phyloP scores from a whole-genome alignment of 2,113 vertebrate species.

The Climacteris rufus region DNA sequence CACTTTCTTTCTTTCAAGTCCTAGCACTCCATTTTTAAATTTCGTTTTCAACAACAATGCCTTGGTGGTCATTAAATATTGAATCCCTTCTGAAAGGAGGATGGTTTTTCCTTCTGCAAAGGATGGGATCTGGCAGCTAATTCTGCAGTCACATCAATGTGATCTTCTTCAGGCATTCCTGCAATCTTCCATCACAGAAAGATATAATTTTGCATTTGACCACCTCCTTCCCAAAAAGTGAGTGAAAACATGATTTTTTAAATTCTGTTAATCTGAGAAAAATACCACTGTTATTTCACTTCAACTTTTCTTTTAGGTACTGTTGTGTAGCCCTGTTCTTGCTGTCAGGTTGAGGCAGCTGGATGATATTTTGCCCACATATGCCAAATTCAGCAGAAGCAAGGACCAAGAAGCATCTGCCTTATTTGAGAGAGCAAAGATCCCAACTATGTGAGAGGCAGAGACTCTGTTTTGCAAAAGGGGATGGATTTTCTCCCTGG shows the following conservation, averaged over 20 bases:
- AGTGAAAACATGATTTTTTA: neutral
- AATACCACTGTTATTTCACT: neutral
- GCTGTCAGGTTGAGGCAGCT: neutral
- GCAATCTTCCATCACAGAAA: neutral
- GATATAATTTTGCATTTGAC: neutral
- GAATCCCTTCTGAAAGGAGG: neutral
- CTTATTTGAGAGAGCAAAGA: neutral
- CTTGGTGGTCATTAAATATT: neutral
- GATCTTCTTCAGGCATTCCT: neutral
- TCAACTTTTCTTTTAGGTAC: neutral
- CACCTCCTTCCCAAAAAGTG: neutral
- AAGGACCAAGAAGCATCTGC: neutral
- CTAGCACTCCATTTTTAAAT: neutral
- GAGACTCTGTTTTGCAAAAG: neutral
- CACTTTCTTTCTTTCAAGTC: neutral
- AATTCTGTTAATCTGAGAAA: neutral
- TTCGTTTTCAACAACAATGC: neutral
- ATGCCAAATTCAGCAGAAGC: neutral
- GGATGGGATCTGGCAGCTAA: neutral
- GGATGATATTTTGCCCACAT: neutral
- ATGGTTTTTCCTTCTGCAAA: neutral
- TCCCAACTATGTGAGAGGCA: neutral
- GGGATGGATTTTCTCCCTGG: neutral
- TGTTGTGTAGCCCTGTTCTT: neutral
- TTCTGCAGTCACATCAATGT: neutral